Base-by-base conservation (phyloP, 2,888 invertebrate species). In the Oegoconia quadripuncta region DNA sequence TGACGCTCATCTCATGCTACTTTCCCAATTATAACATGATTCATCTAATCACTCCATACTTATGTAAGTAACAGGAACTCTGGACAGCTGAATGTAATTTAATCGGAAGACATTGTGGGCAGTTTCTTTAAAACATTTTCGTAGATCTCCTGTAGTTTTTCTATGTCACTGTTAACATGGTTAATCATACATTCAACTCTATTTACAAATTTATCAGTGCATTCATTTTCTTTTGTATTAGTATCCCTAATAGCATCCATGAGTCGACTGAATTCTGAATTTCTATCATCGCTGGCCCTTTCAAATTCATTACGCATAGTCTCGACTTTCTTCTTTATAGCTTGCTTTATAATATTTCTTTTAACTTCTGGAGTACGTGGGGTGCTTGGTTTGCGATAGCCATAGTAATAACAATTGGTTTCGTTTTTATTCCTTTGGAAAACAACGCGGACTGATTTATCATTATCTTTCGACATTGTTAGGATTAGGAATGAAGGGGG, bases 191-290 rank as follows among this genome's bases (percentile, higher is more conserved):
- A 46, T 45, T 64, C 64, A 2, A 74, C 48, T 20, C 64, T 58
- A 11, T 46, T 37, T 11, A 72, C 35, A 32, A 74, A 70, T 45
- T 66, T 62, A 9, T 68, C 59, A n/a, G 61, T 59, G 1, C 36
- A 46, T 22, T 35, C 29, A 31, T 50, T 54, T 41, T 67, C 64
- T 39, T 58, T 18, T 39, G 9, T 31, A 7, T 12, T 27, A 13
- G 13, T 27, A 3, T 1, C 14, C 14, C 3, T 27, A 27, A 13
- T 27, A 27, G 27, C 27, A 5, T 27, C 27, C 3, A 12, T 26
- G 1, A 26, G 3, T 12, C 26, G 12, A 12, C 7, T 26, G 12
- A 12, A 12, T 26, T 26, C 26, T 12, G 3, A 12, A 9, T 12
- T 12, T 3, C 13, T 12, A 4, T 26, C 9, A 12, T 26, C 26